Evolutionary conservation across 2,113 vertebrate species (phyloP), one percentile per base, ranked within the genome.

Genomic region (Coreoperca whiteheadi): DNA sequence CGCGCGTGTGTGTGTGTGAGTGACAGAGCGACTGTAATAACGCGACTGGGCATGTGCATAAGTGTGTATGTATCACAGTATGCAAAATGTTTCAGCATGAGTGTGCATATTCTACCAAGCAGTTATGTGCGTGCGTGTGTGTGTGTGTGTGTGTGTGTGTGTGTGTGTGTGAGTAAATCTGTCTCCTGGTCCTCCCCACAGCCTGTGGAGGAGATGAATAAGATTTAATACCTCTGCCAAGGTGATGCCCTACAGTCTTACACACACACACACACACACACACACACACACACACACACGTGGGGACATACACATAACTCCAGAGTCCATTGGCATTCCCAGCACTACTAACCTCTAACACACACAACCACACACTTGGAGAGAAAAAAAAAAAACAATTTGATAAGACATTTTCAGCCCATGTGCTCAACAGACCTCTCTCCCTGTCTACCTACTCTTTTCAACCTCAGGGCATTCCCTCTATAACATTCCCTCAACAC

Each of bases 171-270:
- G 80, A 79, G 83, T 83, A 82, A 88, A 87, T 87, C 82, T 74
- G 41, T 85, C 79, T 85, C 34, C 79, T 74, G 84, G 74, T 86
- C 81, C 85, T 81, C 67, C 82, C 87, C 54, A 57, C 73, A 85
- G 89, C 87, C 84, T 66, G 83, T 71, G 76, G 89, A 84, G 89
- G 91, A 90, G 91, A 93, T 92, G 88, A 93, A 91, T 90, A 88
- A 88, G 83, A 93, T 93, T 87, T 91, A 93, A 90, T 89, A 92
- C 91, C 82, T 87, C 87, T 87, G 88, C 88, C 92, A 93, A 92
- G 92, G 92, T 92, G 93, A 88, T 90, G 91, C 89, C 91, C 91
- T 90, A 74, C 86, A 88, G 91, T 88, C 86, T 79, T 10, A 71
- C 46, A 84, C 74, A 81, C 61, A 56, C 63, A 63, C 37, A 60